Evolutionary conservation across 2,888 invertebrate species (phyloP), one percentile per base, ranked within the genome.

Genomic region (Argynnis bischoffii): DNA sequence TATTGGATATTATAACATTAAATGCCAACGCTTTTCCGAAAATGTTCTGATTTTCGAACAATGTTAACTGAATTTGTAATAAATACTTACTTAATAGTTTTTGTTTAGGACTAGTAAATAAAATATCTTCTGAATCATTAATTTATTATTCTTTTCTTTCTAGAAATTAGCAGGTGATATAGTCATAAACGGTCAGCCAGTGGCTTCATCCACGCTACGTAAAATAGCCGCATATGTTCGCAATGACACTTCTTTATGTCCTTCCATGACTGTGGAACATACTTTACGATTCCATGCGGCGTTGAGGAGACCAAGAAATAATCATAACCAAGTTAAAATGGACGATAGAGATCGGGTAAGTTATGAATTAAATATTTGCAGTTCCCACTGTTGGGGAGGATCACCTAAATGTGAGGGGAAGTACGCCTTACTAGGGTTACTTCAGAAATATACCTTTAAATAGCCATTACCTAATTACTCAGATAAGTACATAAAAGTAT

Each of bases 191-290:
- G 98, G 98, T 0, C 96, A 97, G 82, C 95, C 95, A 54, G 95
- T 98, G 54, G 95, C 95, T 18, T 93, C 95, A 0, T 93, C 94
- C 5, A 95, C 95, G 15, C 92, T 99, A 55, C 93, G 95, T 64
- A 94, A 95, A 61, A 93, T 97, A 15, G 95, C 96, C 0, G 96
- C 96, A 1, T 96, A 96, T 80, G 95, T 97, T 6, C 94, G 96
- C 57, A 94, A 94, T 75, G 96, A 97, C 82, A 94, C 95, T 31
- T 94, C 96, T 70, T 90, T 98, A n/a, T 96, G 96, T 80, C 96
- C 96, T 0, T 95, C 96, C 73, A 95, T 99, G 94, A 97, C 98
- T 6, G 97, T 97, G n/a, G 94, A 96, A 72, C 98, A 98, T 84
- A 97, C 97, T 2, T 90, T 99, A 73, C 94, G 95, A 74, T 98